A percentile compares a stretch with the other conserved stretches of the same genome.
Conservation (phyloP, 2,888 invertebrate species). For the Diplazon laetatorius region DNA sequence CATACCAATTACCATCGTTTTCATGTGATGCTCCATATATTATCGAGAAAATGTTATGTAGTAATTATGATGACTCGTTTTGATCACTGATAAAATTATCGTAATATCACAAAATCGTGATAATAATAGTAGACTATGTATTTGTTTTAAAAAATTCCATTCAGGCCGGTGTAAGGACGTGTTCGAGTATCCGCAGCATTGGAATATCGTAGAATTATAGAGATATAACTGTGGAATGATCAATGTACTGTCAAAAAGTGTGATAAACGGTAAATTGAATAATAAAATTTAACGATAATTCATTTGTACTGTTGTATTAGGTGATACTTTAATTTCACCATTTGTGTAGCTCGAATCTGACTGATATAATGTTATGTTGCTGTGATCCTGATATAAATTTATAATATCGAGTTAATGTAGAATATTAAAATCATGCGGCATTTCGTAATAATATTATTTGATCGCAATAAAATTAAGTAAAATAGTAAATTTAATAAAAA, state of each 20-base stretch:
- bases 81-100: too few species aligned
- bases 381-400: background rate
- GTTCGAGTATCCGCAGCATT: slow-evolving; percentile 5
- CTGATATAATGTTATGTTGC: background rate
- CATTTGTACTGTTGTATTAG: slow-evolving; percentile 17
- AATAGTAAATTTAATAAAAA: too few species aligned
- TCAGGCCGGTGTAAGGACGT: slow-evolving; percentile 18
- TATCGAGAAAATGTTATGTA: too few species aligned
- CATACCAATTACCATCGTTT: too few species aligned
- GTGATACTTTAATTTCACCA: slow-evolving; percentile 10
- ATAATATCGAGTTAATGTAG: background rate
- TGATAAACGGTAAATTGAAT: background rate
- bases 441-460: background rate
- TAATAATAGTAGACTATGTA: too few species aligned
- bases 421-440: too few species aligned
- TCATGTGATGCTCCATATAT: too few species aligned
- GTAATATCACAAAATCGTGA: too few species aligned
- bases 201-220: slow-evolving; percentile 7
- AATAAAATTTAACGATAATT: slow-evolving; percentile 17
- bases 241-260: background rate
- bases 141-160: too few species aligned
- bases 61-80: too few species aligned
- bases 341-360: background rate
- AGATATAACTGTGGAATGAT: slow-evolving; percentile 5
- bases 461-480: background rate